Evolutionary conservation across 2,888 invertebrate species (phyloP).

Genomic region (Eulithis testata): DNA sequence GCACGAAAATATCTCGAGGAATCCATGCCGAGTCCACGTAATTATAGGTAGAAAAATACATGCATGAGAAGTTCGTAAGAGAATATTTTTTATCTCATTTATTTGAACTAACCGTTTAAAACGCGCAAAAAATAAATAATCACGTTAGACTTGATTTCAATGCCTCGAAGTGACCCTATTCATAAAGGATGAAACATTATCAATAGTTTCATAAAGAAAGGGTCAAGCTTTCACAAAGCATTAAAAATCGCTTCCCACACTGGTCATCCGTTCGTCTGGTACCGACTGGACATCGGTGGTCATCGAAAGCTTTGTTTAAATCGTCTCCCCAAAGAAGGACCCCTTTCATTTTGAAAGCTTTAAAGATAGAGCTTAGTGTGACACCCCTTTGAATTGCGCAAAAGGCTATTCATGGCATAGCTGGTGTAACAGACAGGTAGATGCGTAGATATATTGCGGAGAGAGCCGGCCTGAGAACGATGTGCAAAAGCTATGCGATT

Average conservation of each 20-base stretch:
- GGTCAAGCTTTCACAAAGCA: constrained; percentile 72
- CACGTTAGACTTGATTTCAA: constrained; percentile 52
- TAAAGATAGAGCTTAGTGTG: constrained; percentile 66
- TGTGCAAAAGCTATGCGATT: constrained; percentile 29
- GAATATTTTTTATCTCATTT: constrained; percentile 62
- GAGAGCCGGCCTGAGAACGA: constrained; percentile 42
- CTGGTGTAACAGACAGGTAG: constrained; percentile 33
- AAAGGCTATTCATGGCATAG: constrained; percentile 61
- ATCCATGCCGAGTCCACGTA: constrained; percentile 74
- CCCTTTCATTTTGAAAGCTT: constrained; percentile 66
- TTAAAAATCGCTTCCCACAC: constrained; percentile 75
- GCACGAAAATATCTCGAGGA: constrained; percentile 80
- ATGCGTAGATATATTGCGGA: constrained; percentile 31
- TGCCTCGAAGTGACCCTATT: constrained; percentile 67
- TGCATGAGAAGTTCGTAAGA: constrained; percentile 72
- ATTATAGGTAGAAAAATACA: constrained; percentile 81
- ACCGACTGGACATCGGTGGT: constrained; percentile 77
- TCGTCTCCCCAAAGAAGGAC: constrained; percentile 70
- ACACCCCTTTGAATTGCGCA: constrained; percentile 68
- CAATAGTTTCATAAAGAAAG: constrained; percentile 65
- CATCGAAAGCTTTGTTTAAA: constrained; percentile 75
- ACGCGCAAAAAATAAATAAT: constrained; percentile 73
- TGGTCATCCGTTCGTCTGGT: constrained; percentile 67
- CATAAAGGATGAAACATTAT: constrained; percentile 61
- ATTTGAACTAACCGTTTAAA: constrained; percentile 68